Evolutionary conservation across 2,888 invertebrate species (phyloP).

Genomic region (Cyclophora punctaria): DNA sequence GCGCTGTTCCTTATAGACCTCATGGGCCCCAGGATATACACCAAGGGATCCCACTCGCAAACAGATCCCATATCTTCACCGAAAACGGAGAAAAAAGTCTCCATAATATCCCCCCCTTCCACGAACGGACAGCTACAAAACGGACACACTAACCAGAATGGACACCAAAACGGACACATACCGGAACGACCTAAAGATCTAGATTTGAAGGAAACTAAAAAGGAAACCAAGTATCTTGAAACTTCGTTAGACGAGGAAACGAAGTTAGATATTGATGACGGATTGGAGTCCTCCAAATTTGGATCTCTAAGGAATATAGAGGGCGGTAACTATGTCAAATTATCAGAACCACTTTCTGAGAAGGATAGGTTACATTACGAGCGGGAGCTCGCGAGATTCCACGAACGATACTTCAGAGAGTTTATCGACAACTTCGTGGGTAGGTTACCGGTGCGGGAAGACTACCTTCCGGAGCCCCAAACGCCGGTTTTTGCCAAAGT

Average conservation of each 20-base stretch:
- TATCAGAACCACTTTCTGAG: slow-evolving; percentile 56
- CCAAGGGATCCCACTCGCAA: slow-evolving; percentile 54
- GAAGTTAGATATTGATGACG: slow-evolving; percentile 33
- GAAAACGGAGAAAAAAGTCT: slow-evolving; percentile 49
- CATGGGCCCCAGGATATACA: slow-evolving; percentile 72
- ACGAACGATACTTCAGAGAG: slow-evolving; percentile 59
- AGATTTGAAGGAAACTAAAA: slow-evolving; percentile 42
- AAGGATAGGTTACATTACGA: slow-evolving; percentile 59
- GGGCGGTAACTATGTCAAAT: slow-evolving; percentile 54
- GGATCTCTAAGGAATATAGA: slow-evolving; percentile 61
- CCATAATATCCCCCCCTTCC: slow-evolving; percentile 36
- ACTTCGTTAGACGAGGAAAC: slow-evolving; percentile 20
- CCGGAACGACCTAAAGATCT: slow-evolving; percentile 54
- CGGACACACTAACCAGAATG: slow-evolving; percentile 26
- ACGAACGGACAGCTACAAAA: slow-evolving; percentile 31
- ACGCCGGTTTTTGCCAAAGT: slow-evolving; percentile 68
- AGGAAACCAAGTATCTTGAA: slow-evolving; percentile 27
- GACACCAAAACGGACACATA: slow-evolving; percentile 28
- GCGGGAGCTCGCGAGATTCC: slow-evolving; percentile 61
- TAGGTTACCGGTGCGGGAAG: slow-evolving; percentile 52
- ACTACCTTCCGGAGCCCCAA: slow-evolving; percentile 65
- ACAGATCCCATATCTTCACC: slow-evolving; percentile 50
- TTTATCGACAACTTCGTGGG: slow-evolving; percentile 56
- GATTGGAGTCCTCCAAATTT: slow-evolving; percentile 59
- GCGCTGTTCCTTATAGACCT: slow-evolving; percentile 81